A percentile compares a stretch with the other conserved stretches of the same genome.
These are phyloP conservation scores for Cerceris ruficornis DNA, from an alignment of 2,888 invertebrate species.

Conservation along the genomic window DNA sequence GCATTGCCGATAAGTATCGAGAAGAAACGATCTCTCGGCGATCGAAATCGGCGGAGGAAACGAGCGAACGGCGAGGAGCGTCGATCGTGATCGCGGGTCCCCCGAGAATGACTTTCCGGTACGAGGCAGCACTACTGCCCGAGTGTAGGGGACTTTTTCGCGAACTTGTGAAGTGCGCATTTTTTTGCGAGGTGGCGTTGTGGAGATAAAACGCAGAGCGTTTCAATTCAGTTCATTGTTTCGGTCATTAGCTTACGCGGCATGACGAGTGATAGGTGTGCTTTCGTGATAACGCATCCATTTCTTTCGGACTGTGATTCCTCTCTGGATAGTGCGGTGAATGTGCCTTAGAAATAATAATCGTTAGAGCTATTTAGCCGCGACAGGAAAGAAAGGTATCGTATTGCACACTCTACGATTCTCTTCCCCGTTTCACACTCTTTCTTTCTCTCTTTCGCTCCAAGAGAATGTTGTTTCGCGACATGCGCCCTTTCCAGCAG, in stretches of 20 bases:
- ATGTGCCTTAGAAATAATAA: constrained; percentile 60
- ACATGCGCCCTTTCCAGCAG: no score
- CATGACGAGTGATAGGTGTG: constrained; percentile 73
- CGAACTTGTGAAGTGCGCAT: constrained; percentile 63
- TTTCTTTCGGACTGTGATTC: constrained; percentile 62
- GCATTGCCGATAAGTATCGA: no score
- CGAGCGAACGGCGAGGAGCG: neutral
- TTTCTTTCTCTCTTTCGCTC: neutral
- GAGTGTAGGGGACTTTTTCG: constrained; percentile 54
- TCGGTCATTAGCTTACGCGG: constrained; percentile 71
- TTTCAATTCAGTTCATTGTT: constrained; percentile 69
- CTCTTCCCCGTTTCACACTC: neutral
- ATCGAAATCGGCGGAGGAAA: no score
- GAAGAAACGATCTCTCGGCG: no score
- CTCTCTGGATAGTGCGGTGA: constrained; percentile 60
- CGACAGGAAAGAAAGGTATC: constrained; percentile 53
- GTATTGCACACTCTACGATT: constrained; percentile 22
- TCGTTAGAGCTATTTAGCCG: constrained; percentile 42
- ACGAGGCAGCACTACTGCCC: constrained; percentile 54
- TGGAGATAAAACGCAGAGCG: constrained; percentile 63
- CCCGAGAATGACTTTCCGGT: constrained; percentile 52
- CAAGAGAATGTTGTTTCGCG: no score
- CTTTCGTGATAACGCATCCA: constrained; percentile 69
- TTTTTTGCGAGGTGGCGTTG: constrained; percentile 69
- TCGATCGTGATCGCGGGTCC: constrained; percentile 9